Base-by-base conservation (phyloP, 1,140 invertebrate species). In the Lethrus apterus region DNA sequence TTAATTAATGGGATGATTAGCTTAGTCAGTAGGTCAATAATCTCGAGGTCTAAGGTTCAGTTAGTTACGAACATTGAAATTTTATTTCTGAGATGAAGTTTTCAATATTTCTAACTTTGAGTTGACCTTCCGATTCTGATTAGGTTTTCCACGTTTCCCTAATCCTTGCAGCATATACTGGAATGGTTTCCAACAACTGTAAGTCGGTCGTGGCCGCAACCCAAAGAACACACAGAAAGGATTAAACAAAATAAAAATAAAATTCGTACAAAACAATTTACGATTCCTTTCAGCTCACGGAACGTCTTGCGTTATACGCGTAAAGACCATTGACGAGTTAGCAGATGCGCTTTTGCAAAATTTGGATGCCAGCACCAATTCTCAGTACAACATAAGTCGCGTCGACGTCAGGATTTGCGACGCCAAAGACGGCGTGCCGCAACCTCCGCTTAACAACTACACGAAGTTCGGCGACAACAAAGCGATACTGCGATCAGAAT, bases 11-110 rank as follows among this genome's bases (percentile, higher is more conserved):
- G n/a, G n/a, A n/a, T n/a, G n/a, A n/a, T n/a, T n/a, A n/a, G n/a
- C n/a, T n/a, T n/a, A n/a, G n/a, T n/a, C n/a, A n/a, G n/a, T n/a
- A n/a, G n/a, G n/a, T n/a, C n/a, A n/a, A n/a, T n/a, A n/a, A n/a
- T n/a, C n/a, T n/a, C 66, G 68, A 51, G 73, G 73, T 7, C 30
- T 57, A 8, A 33, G 29, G 34, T 29, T 4, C 14, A 20, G 48
- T 50, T 51, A 54, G 45, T 44, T 9, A 10, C 17, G 10, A 15
- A 17, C n/a, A n/a, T 26, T 26, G 24, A 7, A 7, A n/a, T 26
- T 26, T 26, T 26, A 26, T 7, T 26, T 26, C n/a, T 26, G n/a
- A n/a, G 7, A n/a, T 26, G 24, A n/a, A n/a, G 24, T 26, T 26
- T 7, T 7, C 7, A 15, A 33, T n/a, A n/a, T n/a, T n/a, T n/a